These are phyloP conservation scores for Drosophila arizonae DNA, from an alignment of 1,140 invertebrate species.

Conservation along the genomic window DNA sequence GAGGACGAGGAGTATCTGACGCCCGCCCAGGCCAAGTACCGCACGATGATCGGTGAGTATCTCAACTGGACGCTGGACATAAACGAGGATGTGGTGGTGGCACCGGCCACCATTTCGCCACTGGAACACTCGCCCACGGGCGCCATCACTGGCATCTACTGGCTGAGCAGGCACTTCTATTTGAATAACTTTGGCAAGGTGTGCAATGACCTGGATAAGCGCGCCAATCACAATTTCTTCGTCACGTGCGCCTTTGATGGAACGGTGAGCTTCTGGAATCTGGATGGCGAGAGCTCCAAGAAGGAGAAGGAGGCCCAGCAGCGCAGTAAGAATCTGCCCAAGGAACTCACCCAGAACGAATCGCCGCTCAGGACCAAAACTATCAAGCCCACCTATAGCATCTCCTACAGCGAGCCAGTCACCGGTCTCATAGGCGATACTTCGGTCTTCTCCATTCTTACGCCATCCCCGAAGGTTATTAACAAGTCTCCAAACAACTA, in stretches of 20 bases:
- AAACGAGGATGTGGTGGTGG: conserved; percentile 84
- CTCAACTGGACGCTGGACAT: conserved; percentile 88
- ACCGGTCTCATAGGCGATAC: conserved; percentile 77
- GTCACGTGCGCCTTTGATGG: conserved; percentile 87
- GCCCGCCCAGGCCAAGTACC: conserved; percentile 85
- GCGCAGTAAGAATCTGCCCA: conserved; percentile 82
- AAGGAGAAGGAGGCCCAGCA: conserved; percentile 24
- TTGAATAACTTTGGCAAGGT: conserved; percentile 86
- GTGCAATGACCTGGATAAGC: conserved; percentile 70
- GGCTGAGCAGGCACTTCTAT: conserved; percentile 86
- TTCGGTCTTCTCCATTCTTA: conserved; percentile 43
- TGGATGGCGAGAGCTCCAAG: conserved; percentile 81
- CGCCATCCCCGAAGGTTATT: conserved; percentile 31
- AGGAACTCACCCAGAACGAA: conserved; percentile 84
- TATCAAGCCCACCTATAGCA: conserved; percentile 85
- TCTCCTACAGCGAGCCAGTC: conserved; percentile 83
- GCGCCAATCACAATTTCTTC: conserved; percentile 85
- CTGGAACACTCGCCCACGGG: conserved; percentile 86
- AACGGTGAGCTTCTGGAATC: conserved; percentile 88
- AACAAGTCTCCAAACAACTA: conserved; percentile 51
- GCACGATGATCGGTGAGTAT: conserved; percentile 85
- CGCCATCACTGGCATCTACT: conserved; percentile 86
- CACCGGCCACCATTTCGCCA: conserved; percentile 86
- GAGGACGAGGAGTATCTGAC: conserved; percentile 86
- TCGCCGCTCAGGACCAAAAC: conserved; percentile 85